Evolutionary conservation across 1,140 invertebrate genomes (phyloP), one percentile per base, ranked within the genome.

Genomic region (Odontomachus brunneus): DNA sequence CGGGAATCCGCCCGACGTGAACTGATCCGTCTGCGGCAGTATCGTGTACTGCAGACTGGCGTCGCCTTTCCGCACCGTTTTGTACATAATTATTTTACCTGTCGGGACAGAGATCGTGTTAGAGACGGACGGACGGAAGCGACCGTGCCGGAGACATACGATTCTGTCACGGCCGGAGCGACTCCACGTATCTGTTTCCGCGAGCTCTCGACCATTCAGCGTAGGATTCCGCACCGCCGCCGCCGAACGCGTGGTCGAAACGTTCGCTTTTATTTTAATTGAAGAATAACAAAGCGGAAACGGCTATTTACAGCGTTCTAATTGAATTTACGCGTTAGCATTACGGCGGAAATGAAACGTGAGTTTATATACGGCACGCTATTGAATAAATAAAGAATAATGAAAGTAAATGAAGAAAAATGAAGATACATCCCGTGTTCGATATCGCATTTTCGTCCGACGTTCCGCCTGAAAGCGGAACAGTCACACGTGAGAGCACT

Each of bases 11-110:
- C 95, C 95, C 14, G 93, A 95, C n/a, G 95, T 91, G 83, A 96
- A 95, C 88, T 96, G 96, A 90, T 96, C 96, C 26, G 96, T 96
- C 91, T 97, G 96, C 57, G 96, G 96, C 51, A 97, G 93, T 85
- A 97, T 96, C 53, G 96, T 96, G 90, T 97, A 97, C 87, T 96
- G 96, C 86, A 97, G 94, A 88, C 96, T 96, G 87, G 96, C 96
- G 89, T 97, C 96, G 48, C 96, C 96, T 90, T 96, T 96, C 75
- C 96, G 92, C 89, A 97, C 96, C 63, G 96, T 97, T 94, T 97
- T 96, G 92, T 96, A 97, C 96, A 97, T 92, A 95, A 84, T 84
- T 73, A 69, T 83, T 73, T 65, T 63, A 73, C 83, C 75, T 85
- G 83, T 69, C 66, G 12, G 17, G 19, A 51, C 29, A 14, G 38